phyloP scores from a whole-genome alignment of 2,888 invertebrate species.

The Diaperis boleti region DNA sequence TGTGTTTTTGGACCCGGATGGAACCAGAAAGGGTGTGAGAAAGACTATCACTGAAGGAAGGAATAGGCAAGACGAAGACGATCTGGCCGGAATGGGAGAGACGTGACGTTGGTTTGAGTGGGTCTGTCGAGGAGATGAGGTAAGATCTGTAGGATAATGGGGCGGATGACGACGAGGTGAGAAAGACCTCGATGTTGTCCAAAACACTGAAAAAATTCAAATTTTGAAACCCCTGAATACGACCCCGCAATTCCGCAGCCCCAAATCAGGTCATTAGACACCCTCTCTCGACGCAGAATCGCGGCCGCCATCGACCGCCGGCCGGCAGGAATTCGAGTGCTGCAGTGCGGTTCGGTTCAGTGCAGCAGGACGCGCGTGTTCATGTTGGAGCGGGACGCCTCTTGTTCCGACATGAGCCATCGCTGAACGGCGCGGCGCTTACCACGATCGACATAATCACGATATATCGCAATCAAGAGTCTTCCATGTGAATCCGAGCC shows the following conservation, averaged over 20 bases:
- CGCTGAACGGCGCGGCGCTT: not conserved
- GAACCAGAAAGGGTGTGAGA: constrained; percentile 39
- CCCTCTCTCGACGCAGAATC: constrained; percentile 34
- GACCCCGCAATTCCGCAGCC: constrained; percentile 10
- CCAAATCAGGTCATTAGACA: constrained; percentile 32
- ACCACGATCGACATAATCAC: constrained; percentile 7
- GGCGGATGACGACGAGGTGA: constrained; percentile 46
- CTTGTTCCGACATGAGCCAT: constrained; percentile 31
- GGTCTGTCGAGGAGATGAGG: constrained; percentile 14
- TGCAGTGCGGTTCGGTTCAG: constrained; percentile 43
- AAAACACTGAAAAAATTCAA: constrained; percentile 45
- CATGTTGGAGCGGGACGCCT: constrained; percentile 16
- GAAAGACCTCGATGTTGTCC: constrained; percentile 42
- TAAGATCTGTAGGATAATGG: constrained; percentile 47
- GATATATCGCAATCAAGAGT: constrained; percentile 25
- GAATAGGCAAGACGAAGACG: constrained; percentile 37
- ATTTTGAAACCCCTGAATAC: not conserved
- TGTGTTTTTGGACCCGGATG: constrained; percentile 33
- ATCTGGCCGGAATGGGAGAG: constrained; percentile 33
- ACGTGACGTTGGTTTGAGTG: constrained; percentile 4
- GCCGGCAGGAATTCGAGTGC: constrained; percentile 22
- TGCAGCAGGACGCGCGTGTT: too few species aligned
- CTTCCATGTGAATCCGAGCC: constrained; percentile 44
- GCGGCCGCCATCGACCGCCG: constrained; percentile 36
- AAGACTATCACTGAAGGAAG: constrained; percentile 41